Evolutionary conservation across 2,888 invertebrate species (phyloP).

Genomic region (Carcina quercana): DNA sequence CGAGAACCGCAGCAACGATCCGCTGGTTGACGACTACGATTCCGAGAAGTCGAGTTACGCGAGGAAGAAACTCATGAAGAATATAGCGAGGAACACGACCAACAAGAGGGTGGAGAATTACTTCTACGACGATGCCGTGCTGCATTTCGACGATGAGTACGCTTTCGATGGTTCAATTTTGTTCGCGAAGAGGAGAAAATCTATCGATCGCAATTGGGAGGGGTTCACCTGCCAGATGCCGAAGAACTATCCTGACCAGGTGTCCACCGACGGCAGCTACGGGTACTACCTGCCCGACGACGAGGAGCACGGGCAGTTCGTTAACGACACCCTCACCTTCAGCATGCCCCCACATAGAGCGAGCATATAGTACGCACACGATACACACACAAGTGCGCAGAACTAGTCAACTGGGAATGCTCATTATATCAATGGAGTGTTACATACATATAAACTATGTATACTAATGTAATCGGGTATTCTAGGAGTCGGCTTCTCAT

Average conservation of each 20-base stretch:
- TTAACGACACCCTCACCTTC: constrained; percentile 64
- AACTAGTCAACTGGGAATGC: neutral
- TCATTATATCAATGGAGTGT: neutral
- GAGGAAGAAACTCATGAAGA: constrained; percentile 58
- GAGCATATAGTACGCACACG: constrained; percentile 66
- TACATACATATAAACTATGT: neutral
- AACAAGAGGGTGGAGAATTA: constrained; percentile 50
- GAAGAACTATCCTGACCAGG: constrained; percentile 35
- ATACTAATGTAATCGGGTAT: too few species aligned
- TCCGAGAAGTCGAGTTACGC: constrained; percentile 67
- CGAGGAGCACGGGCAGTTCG: constrained; percentile 51
- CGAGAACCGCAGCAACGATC: constrained; percentile 61
- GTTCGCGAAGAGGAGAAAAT: constrained; percentile 67
- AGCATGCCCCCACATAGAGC: constrained; percentile 62
- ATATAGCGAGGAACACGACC: constrained; percentile 58
- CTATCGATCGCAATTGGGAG: constrained; percentile 51
- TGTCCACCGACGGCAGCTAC: constrained; percentile 62
- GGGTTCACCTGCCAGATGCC: constrained; percentile 47
- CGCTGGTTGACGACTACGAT: constrained; percentile 62
- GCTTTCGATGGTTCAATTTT: constrained; percentile 65
- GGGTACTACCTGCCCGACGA: constrained; percentile 64
- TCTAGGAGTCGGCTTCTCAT: too few species aligned
- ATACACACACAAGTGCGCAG: constrained; percentile 14
- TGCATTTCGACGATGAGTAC: constrained; percentile 66
- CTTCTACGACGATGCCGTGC: constrained; percentile 65